phyloP scores from a whole-genome alignment of 1,140 invertebrate genomes.

The Diorhabda sublineata region DNA sequence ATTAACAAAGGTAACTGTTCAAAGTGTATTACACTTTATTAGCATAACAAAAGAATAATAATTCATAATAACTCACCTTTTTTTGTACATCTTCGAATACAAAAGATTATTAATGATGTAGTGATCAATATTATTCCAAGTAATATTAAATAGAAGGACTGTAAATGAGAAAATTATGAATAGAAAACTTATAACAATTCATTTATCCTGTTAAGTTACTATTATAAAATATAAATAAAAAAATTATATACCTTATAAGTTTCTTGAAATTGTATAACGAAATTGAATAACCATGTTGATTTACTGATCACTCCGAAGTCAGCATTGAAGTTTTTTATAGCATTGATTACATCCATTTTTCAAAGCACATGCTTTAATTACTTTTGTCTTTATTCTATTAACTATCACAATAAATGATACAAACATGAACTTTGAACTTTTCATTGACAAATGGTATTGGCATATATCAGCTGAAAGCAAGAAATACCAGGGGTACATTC shows the following conservation, averaged over 20 bases:
- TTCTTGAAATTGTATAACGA: constrained; percentile 18
- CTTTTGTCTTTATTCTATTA: too few species aligned
- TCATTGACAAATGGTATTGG: too few species aligned
- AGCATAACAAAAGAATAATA: background rate
- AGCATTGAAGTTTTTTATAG: constrained; percentile 25
- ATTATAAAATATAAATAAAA: constrained; percentile 6
- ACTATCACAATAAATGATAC: too few species aligned
- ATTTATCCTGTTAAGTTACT: constrained; percentile 7
- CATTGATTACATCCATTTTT: constrained; percentile 29
- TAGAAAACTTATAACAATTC: constrained; percentile 10
- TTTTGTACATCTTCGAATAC: constrained; percentile 8
- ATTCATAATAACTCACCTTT: constrained; percentile 10
- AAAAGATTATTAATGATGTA: background rate
- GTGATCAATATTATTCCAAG: background rate
- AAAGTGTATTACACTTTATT: background rate
- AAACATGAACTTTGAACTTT: too few species aligned
- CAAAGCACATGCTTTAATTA: constrained; percentile 40
- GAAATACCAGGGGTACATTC: too few species aligned
- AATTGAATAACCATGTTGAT: constrained; percentile 23
- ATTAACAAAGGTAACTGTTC: background rate
- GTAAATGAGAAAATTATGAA: constrained; percentile 4
- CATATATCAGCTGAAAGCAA: too few species aligned
- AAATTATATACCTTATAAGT: constrained; percentile 24
- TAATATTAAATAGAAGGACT: constrained; percentile 12
- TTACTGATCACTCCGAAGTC: constrained; percentile 17